Conservation (phyloP, 2,888 invertebrate genomes). For the Tetranychus piercei region DNA sequence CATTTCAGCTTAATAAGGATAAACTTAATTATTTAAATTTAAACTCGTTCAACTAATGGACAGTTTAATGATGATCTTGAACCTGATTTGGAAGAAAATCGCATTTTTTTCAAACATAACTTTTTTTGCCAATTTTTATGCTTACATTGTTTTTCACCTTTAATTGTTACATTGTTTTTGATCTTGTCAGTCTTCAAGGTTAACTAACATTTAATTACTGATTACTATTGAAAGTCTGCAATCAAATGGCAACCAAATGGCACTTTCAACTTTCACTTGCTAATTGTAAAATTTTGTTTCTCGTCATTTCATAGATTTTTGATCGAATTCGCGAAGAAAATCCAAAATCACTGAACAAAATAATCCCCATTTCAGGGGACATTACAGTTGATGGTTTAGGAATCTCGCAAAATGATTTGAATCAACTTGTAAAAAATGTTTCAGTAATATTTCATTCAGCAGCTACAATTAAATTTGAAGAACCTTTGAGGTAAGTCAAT, state of each 20-base stretch:
- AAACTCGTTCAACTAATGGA: background rate
- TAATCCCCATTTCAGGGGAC: slow-evolving; percentile 42
- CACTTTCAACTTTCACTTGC: background rate
- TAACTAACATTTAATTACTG: background rate
- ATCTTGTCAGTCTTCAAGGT: background rate
- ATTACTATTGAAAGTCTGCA: too few relatives aligned
- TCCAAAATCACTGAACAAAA: slow-evolving; percentile 47
- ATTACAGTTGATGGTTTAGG: slow-evolving; percentile 35
- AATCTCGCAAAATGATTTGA: slow-evolving; percentile 32
- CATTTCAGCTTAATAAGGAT: background rate
- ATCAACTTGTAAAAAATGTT: slow-evolving; percentile 31
- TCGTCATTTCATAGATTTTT: slow-evolving; percentile 41
- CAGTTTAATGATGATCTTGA: background rate
- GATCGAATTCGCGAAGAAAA: slow-evolving; percentile 45
- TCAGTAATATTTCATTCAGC: slow-evolving; percentile 39
- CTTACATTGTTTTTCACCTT: background rate
- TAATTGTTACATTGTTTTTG: background rate
- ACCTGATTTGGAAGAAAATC: background rate
- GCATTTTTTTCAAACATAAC: too few relatives aligned
- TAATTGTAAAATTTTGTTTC: background rate
- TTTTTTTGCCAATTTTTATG: background rate
- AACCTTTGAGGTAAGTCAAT: slow-evolving; percentile 34
- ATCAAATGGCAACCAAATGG: background rate
- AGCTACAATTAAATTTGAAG: slow-evolving; percentile 39
- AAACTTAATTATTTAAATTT: background rate